Evolutionary conservation across 2,888 invertebrate genomes (phyloP).

Genomic region (Teinopalpus imperialis): DNA sequence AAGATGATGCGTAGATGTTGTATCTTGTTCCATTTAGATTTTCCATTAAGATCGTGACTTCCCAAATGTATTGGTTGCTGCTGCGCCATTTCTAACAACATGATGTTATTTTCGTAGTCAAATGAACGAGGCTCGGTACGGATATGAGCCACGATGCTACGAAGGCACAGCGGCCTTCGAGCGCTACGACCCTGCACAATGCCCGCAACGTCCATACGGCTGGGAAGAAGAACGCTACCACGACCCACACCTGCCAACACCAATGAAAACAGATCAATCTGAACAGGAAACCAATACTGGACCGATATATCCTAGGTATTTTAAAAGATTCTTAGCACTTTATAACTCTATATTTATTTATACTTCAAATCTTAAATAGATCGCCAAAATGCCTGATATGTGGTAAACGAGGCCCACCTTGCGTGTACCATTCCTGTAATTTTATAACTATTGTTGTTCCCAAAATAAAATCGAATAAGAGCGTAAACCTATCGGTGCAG

Average conservation of each 20-base stretch:
- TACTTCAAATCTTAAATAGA: not conserved
- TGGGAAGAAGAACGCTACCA: conserved; percentile 83
- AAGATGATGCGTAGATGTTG: too few relatives aligned
- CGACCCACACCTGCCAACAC: conserved; percentile 81
- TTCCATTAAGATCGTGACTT: too few relatives aligned
- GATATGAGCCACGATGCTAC: conserved; percentile 77
- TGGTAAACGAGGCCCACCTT: conserved; percentile 68
- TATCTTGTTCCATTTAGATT: too few relatives aligned
- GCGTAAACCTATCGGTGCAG: conserved; percentile 67
- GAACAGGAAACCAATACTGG: conserved; percentile 86
- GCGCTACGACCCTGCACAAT: conserved; percentile 77
- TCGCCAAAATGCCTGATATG: conserved; percentile 48
- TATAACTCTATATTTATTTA: not conserved
- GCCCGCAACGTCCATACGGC: conserved; percentile 75
- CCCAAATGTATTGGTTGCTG: too few relatives aligned
- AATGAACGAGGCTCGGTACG: conserved; percentile 84
- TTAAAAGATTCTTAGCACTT: not conserved
- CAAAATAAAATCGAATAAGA: conserved; percentile 8
- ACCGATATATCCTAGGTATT: conserved; percentile 88
- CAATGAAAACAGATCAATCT: conserved; percentile 86
- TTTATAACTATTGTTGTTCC: conserved; percentile 6
- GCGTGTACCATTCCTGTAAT: conserved; percentile 4
- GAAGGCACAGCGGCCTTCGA: conserved; percentile 78
- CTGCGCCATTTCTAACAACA: conserved; percentile 18
- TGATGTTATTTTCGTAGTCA: conserved; percentile 51